Base-by-base conservation (phyloP, 2,888 invertebrate species). In the Erpobdella octoculata region DNA sequence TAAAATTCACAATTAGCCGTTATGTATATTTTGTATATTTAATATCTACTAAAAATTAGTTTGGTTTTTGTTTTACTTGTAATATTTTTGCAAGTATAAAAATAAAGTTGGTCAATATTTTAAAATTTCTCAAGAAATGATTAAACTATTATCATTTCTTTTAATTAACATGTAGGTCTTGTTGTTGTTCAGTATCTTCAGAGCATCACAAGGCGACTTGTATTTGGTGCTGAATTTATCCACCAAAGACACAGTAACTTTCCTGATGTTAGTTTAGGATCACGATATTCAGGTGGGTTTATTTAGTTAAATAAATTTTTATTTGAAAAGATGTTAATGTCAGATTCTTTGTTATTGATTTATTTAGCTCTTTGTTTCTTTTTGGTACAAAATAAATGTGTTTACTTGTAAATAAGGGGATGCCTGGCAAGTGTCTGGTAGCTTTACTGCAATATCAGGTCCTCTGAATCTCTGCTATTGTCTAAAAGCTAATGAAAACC, bases 171-270 rank as follows among this genome's bases (percentile, higher is more conserved):
- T 72, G 2, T 71, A 83, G 83, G 83, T 58, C 77, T 83, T 41
- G 25, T 79, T 21, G 80, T 83, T 9, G 76, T 75, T 25, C 82
- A 83, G 65, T 82, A 81, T 75, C 86, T 98, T 78, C 94, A 93
- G 85, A 89, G 91, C 71, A 87, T 97, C 61, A 91, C 91, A 6
- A 86, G 88, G 74, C 87, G 88, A 58, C 82, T 95, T 77, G 91
- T 93, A n/a, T 80, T 96, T 72, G 97, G 97, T 61, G 89, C 91
- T 1, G 98, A 98, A 85, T 83, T 96, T 72, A 91, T 93, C 73
- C 93, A 93, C 84, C 98, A 98, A 84, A 85, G 84, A 76, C 93
- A 92, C 1, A 87, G 89, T 48, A 89, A 90, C 76, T 88, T 96
- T 72, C 92, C 92, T 77, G 94, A 93, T 25, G 86, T 93, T 2